Evolutionary conservation across 1,140 invertebrate genomes (phyloP), one percentile per base, ranked within the genome.

Genomic region (Drosophila tristis): DNA sequence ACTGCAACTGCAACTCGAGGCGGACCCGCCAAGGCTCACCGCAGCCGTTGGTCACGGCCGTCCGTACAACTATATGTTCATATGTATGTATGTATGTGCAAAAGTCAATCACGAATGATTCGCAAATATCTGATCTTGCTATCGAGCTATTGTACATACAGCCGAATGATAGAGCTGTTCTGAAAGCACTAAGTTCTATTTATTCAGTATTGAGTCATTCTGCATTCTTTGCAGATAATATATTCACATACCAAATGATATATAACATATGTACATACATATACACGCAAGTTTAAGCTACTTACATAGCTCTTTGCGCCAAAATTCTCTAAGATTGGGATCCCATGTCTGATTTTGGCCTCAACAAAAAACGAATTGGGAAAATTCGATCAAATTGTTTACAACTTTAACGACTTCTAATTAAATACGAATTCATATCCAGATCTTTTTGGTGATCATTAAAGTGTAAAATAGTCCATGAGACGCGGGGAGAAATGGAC

Each of bases 381-480:
- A 25, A 50, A 87, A 73, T 54, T 64, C 75, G 79, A 89, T 75
- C 84, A 89, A 80, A 80, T 84, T 89, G 78, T 89, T 90, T 65
- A 89, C 82, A 49, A 89, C 82, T 89, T 87, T 87, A 89, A 87
- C 82, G 74, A 82, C 82, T 79, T 87, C 79, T 87, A 89, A 90
- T 87, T 87, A 87, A 90, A 89, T 80, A 63, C 79, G 72, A 87
- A 89, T 79, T 84, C 76, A 89, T 81, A 75, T 78, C 48, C 79
- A 75, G 66, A 82, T 64, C 78, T 70, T 80, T 89, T 79, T 89
- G 75, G 50, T 89, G 84, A 90, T 90, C 84, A 90, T 89, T 90
- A 84, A 89, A 74, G 75, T 87, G 84, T 80, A 84, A 89, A 89
- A 84, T 84, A 84, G 72, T 66, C 55, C 31, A 43, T 35, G 68